Percentiles rank a stretch among this genome's conserved stretches.
Conservation (phyloP, 2,797 vertebrate genomes). For the Cyprinodon diabolis region DNA sequence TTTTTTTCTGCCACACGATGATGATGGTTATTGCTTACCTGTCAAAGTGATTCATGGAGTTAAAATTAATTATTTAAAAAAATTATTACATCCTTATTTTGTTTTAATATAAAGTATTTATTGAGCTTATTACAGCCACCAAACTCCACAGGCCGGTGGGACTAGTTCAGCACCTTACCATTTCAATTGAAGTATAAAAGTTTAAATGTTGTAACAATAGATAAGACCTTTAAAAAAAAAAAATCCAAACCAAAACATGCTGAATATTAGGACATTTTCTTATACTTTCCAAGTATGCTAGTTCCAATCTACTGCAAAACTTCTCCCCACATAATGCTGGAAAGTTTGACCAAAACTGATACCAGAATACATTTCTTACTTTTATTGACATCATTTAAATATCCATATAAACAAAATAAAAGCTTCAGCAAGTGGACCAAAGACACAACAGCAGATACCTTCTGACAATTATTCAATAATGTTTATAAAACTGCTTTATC, state of each 20-base stretch:
- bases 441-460: too few relatives aligned
- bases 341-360: too few relatives aligned
- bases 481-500: too few relatives aligned
- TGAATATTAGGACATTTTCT: background rate
- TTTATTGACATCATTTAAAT: too few relatives aligned
- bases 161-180: background rate
- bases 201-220: background rate
- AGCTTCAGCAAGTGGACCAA: too few relatives aligned
- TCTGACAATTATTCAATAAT: too few relatives aligned
- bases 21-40: constrained; percentile 18
- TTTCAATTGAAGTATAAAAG: constrained; percentile 2
- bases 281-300: too few relatives aligned
- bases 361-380: too few relatives aligned
- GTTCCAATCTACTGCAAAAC: background rate
- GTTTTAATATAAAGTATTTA: constrained; percentile 2
- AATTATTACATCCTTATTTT: background rate
- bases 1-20: constrained; percentile 22
- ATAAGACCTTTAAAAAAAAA: background rate
- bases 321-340: background rate
- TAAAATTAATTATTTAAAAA: background rate
- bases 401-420: too few relatives aligned
- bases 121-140: background rate
- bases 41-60: constrained; percentile 27
- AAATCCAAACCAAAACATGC: background rate
- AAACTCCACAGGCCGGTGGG: background rate